Evolutionary conservation across 2,888 invertebrate species (phyloP), one percentile per base, ranked within the genome.

Genomic region (Luperina testacea): DNA sequence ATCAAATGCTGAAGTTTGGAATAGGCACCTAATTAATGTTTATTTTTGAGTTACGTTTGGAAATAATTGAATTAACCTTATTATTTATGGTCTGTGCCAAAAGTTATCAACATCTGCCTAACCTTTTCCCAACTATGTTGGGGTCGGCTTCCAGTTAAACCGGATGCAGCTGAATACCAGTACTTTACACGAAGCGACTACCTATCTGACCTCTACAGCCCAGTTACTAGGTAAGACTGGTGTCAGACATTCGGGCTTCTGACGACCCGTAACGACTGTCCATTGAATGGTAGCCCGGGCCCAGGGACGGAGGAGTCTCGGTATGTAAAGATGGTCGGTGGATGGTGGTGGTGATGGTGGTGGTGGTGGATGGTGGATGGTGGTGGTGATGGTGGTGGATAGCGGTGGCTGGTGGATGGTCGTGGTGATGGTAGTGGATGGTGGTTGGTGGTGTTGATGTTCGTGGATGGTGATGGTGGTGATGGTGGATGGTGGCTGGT

Each of bases 21-120:
- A 48, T 48, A 45, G 15, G 32, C 63, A 63, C n/a, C 1, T 74
- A 38, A 75, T 82, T 57, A 79, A 64, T 27, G 63, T 51, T 53
- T 77, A n/a, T 38, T 78, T 51, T 17, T 24, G 17, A 11, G 8
- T 42, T 42, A 78, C 5, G 8, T 17, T 13, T 42, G 42, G 24
- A 63, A 63, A 17, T 51, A 51, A 76, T 57, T 53, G 0, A 27
- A 51, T 24, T 8, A 69, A 27, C 11, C 3, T 3, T 59, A 59
- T 11, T 57, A 57, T 9, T 3, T 57, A 8, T 32, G 9, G n/a
- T 68, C 17, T 20, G n/a, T 68, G 27, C 27, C 1, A 27, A 68
- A 48, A 5, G 11, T 27, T 11, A n/a, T n/a, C 57, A 57, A 8
- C 20, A 57, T 57, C 57, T 59, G n/a, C 57, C n/a, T n/a, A n/a